Evolutionary conservation across 2,888 invertebrate genomes (phyloP).

Genomic region (Luperina testacea): DNA sequence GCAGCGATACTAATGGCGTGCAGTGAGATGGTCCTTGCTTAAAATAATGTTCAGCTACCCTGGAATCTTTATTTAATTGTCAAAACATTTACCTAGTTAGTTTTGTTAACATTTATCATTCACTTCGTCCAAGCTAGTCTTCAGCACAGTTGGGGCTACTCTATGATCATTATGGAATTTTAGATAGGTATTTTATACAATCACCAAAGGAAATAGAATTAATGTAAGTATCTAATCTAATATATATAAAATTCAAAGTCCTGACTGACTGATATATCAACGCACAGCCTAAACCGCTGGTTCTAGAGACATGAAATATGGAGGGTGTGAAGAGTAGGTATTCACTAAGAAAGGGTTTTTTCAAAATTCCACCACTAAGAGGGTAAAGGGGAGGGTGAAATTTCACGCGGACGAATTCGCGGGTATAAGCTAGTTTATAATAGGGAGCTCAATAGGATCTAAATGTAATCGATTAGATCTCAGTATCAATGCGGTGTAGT

Average conservation of each 20-base stretch:
- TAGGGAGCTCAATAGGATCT: background rate
- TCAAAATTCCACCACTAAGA: no score
- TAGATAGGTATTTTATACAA: background rate
- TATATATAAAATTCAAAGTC: no score
- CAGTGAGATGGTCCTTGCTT: no score
- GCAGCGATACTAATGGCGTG: background rate
- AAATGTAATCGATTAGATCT: background rate
- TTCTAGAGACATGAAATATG: no score
- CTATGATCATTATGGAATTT: background rate
- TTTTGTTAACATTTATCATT: background rate
- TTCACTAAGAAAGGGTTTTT: no score
- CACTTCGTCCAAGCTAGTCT: background rate
- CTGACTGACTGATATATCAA: no score
- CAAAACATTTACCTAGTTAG: background rate
- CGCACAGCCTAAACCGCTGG: no score
- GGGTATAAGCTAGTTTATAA: background rate
- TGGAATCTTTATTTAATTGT: background rate
- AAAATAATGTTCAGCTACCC: background rate
- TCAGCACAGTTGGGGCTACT: background rate
- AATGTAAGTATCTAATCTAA: no score
- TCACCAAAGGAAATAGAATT: background rate
- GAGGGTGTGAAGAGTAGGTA: no score
- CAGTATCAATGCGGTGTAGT: background rate
- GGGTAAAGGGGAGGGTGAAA: no score
- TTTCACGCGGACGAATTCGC: no score